Percentiles rank a stretch among this genome's conserved stretches.
phyloP scores from a whole-genome alignment of 2,888 invertebrate species.

The Nomada fucata region DNA sequence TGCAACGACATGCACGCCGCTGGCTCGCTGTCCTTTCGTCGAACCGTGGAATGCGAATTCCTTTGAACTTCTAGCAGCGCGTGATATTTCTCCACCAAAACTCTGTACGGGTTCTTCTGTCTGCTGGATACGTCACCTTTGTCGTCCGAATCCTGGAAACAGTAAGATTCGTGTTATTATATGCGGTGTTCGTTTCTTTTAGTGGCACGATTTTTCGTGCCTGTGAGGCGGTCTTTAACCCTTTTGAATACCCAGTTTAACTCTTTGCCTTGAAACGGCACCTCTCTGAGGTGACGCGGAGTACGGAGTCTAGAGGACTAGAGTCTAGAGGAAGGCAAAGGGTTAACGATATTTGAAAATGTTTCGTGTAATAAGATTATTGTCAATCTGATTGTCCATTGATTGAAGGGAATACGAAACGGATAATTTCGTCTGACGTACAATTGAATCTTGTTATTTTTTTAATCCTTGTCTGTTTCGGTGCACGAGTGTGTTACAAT shows the following conservation, averaged over 20 bases:
- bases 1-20: constrained; percentile 86
- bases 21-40: constrained; percentile 70
- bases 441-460: too few relatives aligned
- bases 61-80: constrained; percentile 91
- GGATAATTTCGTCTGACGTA: too few relatives aligned
- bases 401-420: too few relatives aligned
- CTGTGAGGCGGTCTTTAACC: not conserved
- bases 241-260: not conserved
- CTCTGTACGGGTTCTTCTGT: constrained; percentile 89
- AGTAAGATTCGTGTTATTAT: constrained; percentile 8
- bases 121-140: constrained; percentile 73
- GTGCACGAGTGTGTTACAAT: not conserved
- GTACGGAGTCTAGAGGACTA: too few relatives aligned
- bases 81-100: constrained; percentile 93
- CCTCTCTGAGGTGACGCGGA: too few relatives aligned
- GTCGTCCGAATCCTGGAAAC: constrained; percentile 77
- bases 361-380: too few relatives aligned
- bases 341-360: too few relatives aligned
- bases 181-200: not conserved
- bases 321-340: too few relatives aligned
- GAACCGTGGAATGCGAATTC: constrained; percentile 84
- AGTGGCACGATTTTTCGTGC: too few relatives aligned
- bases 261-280: too few relatives aligned
- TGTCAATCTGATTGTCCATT: too few relatives aligned
- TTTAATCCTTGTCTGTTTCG: not conserved